A percentile compares a stretch with the other conserved stretches of the same genome.
phyloP scores from a whole-genome alignment of 2,888 invertebrate species.

The Drosophila melanosoma region DNA sequence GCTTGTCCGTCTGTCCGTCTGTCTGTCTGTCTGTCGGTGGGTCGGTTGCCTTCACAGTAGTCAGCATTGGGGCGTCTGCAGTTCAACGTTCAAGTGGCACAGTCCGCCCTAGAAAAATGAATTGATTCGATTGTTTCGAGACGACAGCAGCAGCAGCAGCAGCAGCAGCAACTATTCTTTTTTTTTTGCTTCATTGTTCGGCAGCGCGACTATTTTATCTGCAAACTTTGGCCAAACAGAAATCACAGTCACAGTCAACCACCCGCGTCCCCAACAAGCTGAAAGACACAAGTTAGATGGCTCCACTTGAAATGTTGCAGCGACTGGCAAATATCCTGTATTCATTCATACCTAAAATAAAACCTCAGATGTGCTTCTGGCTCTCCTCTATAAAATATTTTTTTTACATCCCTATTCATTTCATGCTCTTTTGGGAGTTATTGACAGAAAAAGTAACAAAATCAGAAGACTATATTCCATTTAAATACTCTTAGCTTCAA shows the following conservation, averaged over 20 bases:
- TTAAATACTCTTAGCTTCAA: neutral
- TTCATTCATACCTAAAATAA: neutral
- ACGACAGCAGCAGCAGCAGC: conserved; percentile 17
- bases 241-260: conserved; percentile 50
- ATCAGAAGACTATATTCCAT: neutral
- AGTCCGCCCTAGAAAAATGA: conserved; percentile 84
- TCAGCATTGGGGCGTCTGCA: conserved; percentile 84
- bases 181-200: conserved; percentile 51
- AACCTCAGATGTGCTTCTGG: neutral
- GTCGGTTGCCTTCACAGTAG: conserved; percentile 77
- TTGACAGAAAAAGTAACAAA: neutral
- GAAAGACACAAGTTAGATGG: conserved; percentile 5
- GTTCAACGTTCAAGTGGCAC: conserved; percentile 84
- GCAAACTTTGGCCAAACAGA: conserved; percentile 58
- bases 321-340: neutral
- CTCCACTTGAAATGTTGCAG: neutral
- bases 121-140: conserved; percentile 79
- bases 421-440: neutral
- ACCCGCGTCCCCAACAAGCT: conserved; percentile 25
- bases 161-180: conserved; percentile 23
- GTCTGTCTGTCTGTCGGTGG: neutral
- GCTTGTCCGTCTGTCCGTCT: conserved; percentile 21
- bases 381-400: neutral
- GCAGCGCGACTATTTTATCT: conserved; percentile 60
- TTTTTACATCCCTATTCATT: neutral